Percentiles rank a stretch among this genome's conserved stretches.
Conservation (phyloP, 2,888 invertebrate species). For the Dichetophora obliterata region DNA sequence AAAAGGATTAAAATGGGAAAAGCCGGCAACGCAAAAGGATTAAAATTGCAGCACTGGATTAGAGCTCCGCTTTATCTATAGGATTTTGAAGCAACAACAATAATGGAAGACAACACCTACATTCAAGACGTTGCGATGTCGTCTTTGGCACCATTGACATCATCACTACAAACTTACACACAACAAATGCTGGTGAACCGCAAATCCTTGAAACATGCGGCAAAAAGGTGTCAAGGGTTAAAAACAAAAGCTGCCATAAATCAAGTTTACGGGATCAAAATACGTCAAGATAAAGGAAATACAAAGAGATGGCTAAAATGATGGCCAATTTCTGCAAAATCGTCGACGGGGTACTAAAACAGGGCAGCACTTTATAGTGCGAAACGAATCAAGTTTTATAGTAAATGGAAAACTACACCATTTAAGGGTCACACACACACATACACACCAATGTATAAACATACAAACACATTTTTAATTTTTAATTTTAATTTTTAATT, state of each 20-base stretch:
- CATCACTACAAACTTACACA: not conserved
- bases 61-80: too few relatives aligned
- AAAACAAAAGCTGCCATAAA: constrained; percentile 17
- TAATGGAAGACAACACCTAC: not conserved
- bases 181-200: constrained; percentile 9
- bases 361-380: constrained; percentile 25
- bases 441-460: too few relatives aligned
- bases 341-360: not conserved
- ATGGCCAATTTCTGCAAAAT: not conserved
- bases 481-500: too few relatives aligned
- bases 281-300: not conserved
- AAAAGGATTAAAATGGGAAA: constrained; percentile 16
- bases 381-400: constrained; percentile 36
- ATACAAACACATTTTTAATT: too few relatives aligned
- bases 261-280: constrained; percentile 18
- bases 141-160: not conserved
- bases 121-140: not conserved
- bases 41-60: not conserved
- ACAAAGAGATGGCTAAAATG: not conserved
- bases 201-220: not conserved
- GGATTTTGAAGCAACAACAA: not conserved
- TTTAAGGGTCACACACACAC: not conserved
- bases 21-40: constrained; percentile 11
- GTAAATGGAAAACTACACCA: not conserved
- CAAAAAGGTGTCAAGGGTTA: constrained; percentile 27